Conservation (phyloP, 2,797 vertebrate species). For the Diplodus puntazzo region DNA sequence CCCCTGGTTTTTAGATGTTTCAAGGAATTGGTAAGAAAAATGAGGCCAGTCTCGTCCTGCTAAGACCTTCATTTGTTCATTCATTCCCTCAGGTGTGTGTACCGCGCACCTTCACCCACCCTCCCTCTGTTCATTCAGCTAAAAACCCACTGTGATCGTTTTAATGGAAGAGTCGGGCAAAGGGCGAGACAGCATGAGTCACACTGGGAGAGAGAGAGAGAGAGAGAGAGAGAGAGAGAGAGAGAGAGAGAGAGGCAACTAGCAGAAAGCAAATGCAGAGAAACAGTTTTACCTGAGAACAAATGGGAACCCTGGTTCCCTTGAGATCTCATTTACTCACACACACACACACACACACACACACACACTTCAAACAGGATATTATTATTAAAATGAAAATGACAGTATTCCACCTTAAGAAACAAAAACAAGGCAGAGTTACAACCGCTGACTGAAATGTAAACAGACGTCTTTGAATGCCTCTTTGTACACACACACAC, state of each 20-base stretch:
- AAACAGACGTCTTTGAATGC: conserved; percentile 36
- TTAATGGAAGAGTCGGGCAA: conserved; percentile 49
- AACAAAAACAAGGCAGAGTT: conserved; percentile 26
- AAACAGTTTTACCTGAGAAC: conserved; percentile 37
- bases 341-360: conserved; percentile 27
- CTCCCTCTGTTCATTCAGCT: conserved; percentile 34
- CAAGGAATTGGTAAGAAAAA: too few species aligned
- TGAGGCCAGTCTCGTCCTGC: too few species aligned
- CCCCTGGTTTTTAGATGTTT: too few species aligned
- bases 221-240: conserved; percentile 30
- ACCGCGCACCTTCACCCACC: conserved; percentile 2
- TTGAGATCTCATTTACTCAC: conserved; percentile 49
- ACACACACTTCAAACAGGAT: conserved; percentile 32
- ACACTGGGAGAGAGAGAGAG: conserved; percentile 40
- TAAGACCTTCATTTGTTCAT: background rate
- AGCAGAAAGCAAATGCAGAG: background rate
- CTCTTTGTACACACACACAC: background rate
- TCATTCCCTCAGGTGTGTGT: conserved; percentile 23
- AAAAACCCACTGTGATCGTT: conserved; percentile 39
- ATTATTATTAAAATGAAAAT: conserved; percentile 30
- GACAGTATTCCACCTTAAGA: conserved; percentile 40
- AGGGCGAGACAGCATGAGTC: conserved; percentile 69
- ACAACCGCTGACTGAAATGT: conserved; percentile 25
- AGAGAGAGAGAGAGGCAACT: background rate
- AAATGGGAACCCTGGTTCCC: conserved; percentile 54